phyloP scores from a whole-genome alignment of 2,797 vertebrate species.

The Brachyrhaphis roseni region DNA sequence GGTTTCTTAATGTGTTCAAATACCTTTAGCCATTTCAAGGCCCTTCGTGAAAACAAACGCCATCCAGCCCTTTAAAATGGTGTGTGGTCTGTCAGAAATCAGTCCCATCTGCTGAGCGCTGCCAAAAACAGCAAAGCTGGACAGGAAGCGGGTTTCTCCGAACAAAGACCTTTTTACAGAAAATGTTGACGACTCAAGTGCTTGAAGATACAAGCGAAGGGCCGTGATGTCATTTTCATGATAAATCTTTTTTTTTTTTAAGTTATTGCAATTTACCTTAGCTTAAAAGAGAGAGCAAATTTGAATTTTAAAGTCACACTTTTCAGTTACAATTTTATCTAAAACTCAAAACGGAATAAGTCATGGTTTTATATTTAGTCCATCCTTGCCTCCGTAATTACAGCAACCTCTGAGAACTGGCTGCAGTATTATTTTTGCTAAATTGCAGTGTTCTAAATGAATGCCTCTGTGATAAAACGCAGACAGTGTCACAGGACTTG shows the following conservation, averaged over 20 bases:
- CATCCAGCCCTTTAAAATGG: slow-evolving; percentile 68
- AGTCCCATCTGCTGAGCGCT: slow-evolving; percentile 74
- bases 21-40: slow-evolving; percentile 67
- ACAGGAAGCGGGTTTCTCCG: slow-evolving; percentile 73
- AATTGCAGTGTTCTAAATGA: slow-evolving; percentile 34
- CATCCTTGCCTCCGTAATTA: slow-evolving; percentile 15
- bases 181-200: slow-evolving; percentile 50
- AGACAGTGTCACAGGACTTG: slow-evolving; percentile 38
- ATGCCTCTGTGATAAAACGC: slow-evolving; percentile 36
- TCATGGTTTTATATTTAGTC: slow-evolving; percentile 6
- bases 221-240: slow-evolving; percentile 6
- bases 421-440: slow-evolving; percentile 28
- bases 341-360: background rate
- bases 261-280: background rate
- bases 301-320: background rate
- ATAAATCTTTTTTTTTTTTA: too few species aligned
- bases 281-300: background rate
- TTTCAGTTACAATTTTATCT: slow-evolving; percentile 13
- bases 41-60: slow-evolving; percentile 77
- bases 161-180: slow-evolving; percentile 73
- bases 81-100: slow-evolving; percentile 85
- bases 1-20: slow-evolving; percentile 74
- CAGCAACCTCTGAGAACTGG: slow-evolving; percentile 17
- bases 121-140: slow-evolving; percentile 81
- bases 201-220: slow-evolving; percentile 36